A percentile compares a stretch with the other conserved stretches of the same genome.
Evolutionary conservation across 2,888 invertebrate species (phyloP).

Genomic region (Crepidodera aurea): DNA sequence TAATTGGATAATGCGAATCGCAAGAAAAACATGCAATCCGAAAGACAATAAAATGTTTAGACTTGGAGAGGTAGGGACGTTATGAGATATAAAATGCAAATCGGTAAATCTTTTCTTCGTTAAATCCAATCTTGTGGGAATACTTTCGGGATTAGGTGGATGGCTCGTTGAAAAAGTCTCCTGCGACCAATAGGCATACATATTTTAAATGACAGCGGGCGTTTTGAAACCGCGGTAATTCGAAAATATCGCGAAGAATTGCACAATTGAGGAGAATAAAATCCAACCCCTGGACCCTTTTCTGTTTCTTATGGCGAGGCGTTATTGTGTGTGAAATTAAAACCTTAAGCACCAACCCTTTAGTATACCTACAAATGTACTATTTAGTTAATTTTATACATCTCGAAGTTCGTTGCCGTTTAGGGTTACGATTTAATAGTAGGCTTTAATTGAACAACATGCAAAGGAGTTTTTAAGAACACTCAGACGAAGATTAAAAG

Average conservation of each 20-base stretch:
- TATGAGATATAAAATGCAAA: conserved; percentile 49
- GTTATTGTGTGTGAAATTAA: conserved; percentile 64
- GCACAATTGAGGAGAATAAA: conserved; percentile 60
- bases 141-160: conserved; percentile 30
- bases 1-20: too few relatives aligned
- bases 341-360: conserved; percentile 59
- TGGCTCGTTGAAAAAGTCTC: conserved; percentile 50
- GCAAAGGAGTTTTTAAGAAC: too few relatives aligned
- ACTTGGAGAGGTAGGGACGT: conserved; percentile 28
- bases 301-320: conserved; percentile 53
- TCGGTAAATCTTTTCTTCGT: conserved; percentile 44
- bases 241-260: conserved; percentile 59
- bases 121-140: conserved; percentile 31
- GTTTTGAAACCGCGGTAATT: conserved; percentile 55
- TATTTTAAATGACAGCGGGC: conserved; percentile 56
- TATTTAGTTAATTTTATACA: conserved; percentile 53
- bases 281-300: conserved; percentile 52
- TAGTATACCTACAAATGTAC: conserved; percentile 54
- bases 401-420: conserved; percentile 41
- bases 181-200: conserved; percentile 57
- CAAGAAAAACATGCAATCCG: too few relatives aligned
- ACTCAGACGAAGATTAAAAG: too few relatives aligned
- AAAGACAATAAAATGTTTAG: conserved; percentile 46
- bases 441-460: conserved; percentile 10
- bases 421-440: background rate